Conservation (phyloP, 1,140 invertebrate genomes). For the Aphidius ervi region DNA sequence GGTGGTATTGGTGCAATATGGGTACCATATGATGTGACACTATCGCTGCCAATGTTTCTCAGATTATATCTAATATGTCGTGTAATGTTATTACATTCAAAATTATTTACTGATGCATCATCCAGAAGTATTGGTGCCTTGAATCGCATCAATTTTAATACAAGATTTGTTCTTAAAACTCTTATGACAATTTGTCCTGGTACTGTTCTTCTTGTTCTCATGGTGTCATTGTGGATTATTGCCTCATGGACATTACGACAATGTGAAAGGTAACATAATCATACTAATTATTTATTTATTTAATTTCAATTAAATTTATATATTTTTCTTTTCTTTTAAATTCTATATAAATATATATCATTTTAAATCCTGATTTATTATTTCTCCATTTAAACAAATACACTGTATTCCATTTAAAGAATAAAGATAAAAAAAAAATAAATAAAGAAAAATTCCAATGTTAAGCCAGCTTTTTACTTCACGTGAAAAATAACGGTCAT, state of each 20-base stretch:
- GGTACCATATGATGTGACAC: slow-evolving; percentile 91
- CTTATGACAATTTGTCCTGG: slow-evolving; percentile 99
- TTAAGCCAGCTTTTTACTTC: slow-evolving; percentile 9
- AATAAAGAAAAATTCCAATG: slow-evolving; percentile 11
- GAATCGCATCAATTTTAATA: slow-evolving; percentile 99
- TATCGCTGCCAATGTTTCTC: slow-evolving; percentile 99
- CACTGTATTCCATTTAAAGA: neutral
- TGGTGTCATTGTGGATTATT: slow-evolving; percentile 99
- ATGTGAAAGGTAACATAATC: slow-evolving; percentile 87
- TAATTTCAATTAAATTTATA: neutral
- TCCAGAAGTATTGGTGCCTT: slow-evolving; percentile 92
- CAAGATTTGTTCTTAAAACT: slow-evolving; percentile 98
- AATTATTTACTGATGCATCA: slow-evolving; percentile 98
- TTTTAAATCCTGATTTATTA: neutral
- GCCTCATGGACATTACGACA: slow-evolving; percentile 97
- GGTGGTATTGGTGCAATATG: slow-evolving; percentile 77
- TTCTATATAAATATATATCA: neutral
- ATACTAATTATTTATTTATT: slow-evolving; percentile 12
- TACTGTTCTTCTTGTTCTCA: slow-evolving; percentile 95
- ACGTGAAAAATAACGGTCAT: slow-evolving; percentile 22
- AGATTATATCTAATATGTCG: slow-evolving; percentile 98
- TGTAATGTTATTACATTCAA: slow-evolving; percentile 98
- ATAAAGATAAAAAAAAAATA: slow-evolving; percentile 4
- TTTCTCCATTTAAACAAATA: neutral
- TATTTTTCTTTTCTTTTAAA: slow-evolving; percentile 2